Percentiles rank a stretch among this genome's conserved stretches.
Evolutionary conservation across 2,797 vertebrate genomes (phyloP).

Genomic region (Acanthurus lineatus): DNA sequence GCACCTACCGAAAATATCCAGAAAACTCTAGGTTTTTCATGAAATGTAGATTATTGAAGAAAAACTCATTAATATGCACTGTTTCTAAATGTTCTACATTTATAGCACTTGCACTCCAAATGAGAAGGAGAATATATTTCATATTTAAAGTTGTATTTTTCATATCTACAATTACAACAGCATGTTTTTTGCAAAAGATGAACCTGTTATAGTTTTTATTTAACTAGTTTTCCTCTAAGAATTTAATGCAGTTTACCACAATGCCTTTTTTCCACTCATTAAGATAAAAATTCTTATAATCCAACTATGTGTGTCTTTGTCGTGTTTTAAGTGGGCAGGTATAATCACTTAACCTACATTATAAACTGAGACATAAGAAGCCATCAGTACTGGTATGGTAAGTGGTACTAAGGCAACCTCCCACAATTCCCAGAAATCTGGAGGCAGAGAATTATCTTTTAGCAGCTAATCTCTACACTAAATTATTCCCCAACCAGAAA

Average conservation of each 20-base stretch:
- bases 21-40: conserved; percentile 4
- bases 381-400: not conserved
- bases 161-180: conserved; percentile 24
- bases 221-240: conserved; percentile 29
- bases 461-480: too few relatives aligned
- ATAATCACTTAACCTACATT: not conserved
- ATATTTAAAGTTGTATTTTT: conserved; percentile 55
- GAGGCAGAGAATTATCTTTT: too few relatives aligned
- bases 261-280: conserved; percentile 45
- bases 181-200: conserved; percentile 28
- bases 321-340: not conserved
- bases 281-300: conserved; percentile 58
- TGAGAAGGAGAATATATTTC: conserved; percentile 31
- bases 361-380: not conserved
- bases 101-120: conserved; percentile 45
- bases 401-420: not conserved
- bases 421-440: too few relatives aligned
- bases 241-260: conserved; percentile 41
- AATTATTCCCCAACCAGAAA: too few relatives aligned
- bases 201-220: conserved; percentile 18
- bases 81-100: conserved; percentile 33
- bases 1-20: not conserved
- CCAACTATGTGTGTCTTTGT: conserved; percentile 5
- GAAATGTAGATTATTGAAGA: conserved; percentile 10
- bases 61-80: conserved; percentile 41